Evolutionary conservation across 2,797 vertebrate species (phyloP), one percentile per base, ranked within the genome.

Genomic region (Gobionotothen gibberifrons): DNA sequence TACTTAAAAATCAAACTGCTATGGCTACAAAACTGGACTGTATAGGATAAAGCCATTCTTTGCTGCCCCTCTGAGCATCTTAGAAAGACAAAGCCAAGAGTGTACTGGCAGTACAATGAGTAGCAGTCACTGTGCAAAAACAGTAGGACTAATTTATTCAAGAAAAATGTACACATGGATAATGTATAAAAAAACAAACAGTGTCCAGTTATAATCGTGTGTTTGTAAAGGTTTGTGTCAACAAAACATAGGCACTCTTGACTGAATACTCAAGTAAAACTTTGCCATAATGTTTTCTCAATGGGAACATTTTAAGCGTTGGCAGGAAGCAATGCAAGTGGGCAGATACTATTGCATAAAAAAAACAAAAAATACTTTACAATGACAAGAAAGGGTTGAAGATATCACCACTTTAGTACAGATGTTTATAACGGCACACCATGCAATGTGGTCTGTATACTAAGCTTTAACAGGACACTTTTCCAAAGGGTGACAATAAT

Each of bases 81-180:
- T 61, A 68, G 56, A 36, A 32, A 46, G 79, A 93, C 89, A 93
- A 92, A 85, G 82, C 73, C 15, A 42, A 52, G 54, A 46, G 66
- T 92, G 87, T 92, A 71, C 69, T 4, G 6, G 11, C 26, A 79
- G 74, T 54, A 93, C 90, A 93, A 93, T 87, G 76, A 69, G 70
- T 39, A 58, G 62, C 80, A 84, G 85, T 78, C 79, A 78, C 77
- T 62, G 83, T 78, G 65, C 39, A 72, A 63, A 29, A 49, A 47
- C 1, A 7, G 58, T 0, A 16, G 58, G 29, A 1, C 49, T 9
- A 36, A 61, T 36, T 42, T 14, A 76, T 57, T 67, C 46, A 46
- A 46, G 14, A 63, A 46, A 46, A 0, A 16, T 36, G 11, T 17
- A 53, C 0, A 2, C 48, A 13, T 10, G 16, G 57, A 7, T 48